phyloP scores from a whole-genome alignment of 2,888 invertebrate genomes.

The Escarpia spicata region DNA sequence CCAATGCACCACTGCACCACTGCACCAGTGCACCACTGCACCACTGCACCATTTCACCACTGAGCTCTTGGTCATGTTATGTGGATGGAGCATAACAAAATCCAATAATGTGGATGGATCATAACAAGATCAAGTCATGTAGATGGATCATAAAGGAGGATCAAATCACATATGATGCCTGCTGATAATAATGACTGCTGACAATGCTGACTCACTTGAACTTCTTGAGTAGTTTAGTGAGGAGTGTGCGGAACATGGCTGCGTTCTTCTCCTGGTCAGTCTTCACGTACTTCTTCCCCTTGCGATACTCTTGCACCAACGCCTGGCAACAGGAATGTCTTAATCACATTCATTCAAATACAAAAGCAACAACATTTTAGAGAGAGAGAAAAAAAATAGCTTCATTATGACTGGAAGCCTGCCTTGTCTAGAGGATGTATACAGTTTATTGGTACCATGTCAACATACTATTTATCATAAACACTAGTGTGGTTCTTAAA shows the following conservation, averaged over 20 bases:
- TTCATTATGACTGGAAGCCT: background rate
- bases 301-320: slow-evolving; percentile 29
- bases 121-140: background rate
- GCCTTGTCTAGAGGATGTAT: too few relatives aligned
- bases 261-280: slow-evolving; percentile 42
- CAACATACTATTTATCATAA: too few relatives aligned
- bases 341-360: background rate
- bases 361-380: background rate
- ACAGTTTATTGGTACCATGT: too few relatives aligned
- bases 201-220: slow-evolving; percentile 35
- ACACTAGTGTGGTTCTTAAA: too few relatives aligned
- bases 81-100: too few relatives aligned
- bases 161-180: too few relatives aligned
- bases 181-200: slow-evolving; percentile 22
- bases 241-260: slow-evolving; percentile 38
- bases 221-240: slow-evolving; percentile 43
- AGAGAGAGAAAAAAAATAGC: background rate
- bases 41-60: too few relatives aligned
- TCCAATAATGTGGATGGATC: background rate
- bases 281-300: slow-evolving; percentile 33
- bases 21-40: too few relatives aligned
- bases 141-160: too few relatives aligned
- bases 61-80: too few relatives aligned
- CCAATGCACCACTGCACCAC: too few relatives aligned
- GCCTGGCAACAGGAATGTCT: slow-evolving; percentile 20